Evolutionary conservation across 1,140 invertebrate species (phyloP).

Genomic region (Zaprionus tsacasi): DNA sequence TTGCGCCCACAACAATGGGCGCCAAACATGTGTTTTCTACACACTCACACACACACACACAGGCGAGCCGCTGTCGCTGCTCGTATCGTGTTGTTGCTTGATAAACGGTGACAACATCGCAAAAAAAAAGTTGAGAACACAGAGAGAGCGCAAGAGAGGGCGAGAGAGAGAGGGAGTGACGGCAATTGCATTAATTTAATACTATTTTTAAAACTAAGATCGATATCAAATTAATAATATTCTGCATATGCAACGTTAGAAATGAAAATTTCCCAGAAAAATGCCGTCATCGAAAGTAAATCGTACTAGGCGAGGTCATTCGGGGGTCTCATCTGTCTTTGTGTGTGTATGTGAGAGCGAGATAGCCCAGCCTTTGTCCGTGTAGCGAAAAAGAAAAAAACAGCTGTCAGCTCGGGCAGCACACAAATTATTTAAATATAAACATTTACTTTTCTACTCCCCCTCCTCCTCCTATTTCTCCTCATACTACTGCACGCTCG

Average conservation of each 20-base stretch:
- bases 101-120: constrained; percentile 49
- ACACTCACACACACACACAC: constrained; percentile 19
- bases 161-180: not conserved
- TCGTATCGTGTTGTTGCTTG: constrained; percentile 4
- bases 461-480: not conserved
- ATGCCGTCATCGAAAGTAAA: constrained; percentile 69
- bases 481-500: not conserved
- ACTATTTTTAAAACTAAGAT: constrained; percentile 29
- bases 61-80: not conserved
- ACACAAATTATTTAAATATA: constrained; percentile 50
- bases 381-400: constrained; percentile 48
- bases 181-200: constrained; percentile 30
- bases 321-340: constrained; percentile 1
- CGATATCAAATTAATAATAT: not conserved
- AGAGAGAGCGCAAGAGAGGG: not conserved
- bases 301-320: constrained; percentile 52
- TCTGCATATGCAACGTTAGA: constrained; percentile 2
- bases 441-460: constrained; percentile 8
- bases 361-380: not conserved
- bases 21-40: constrained; percentile 76
- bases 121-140: not conserved
- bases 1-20: constrained; percentile 54
- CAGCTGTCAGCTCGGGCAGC: constrained; percentile 51
- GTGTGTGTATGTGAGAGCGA: not conserved
- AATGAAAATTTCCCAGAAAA: constrained; percentile 39